Evolutionary conservation across 2,113 vertebrate genomes (phyloP), one percentile per base, ranked within the genome.

Genomic region (Clupea harengus): DNA sequence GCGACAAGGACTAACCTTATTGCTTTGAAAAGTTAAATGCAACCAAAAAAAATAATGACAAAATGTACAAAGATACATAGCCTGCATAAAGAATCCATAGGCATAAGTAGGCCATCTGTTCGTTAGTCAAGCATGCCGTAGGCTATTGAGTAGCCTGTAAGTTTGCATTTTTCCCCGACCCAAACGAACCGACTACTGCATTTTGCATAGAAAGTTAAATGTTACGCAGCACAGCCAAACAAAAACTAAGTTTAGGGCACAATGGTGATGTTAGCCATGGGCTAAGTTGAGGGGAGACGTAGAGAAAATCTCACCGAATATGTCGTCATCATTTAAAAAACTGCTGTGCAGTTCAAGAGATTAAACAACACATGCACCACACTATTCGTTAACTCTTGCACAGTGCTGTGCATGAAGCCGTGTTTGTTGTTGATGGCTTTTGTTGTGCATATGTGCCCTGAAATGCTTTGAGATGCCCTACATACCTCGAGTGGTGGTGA

Each of bases 261-360:
- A 39, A 13, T 4, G 20, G 7, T 78, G 39, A 78, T 15, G 72
- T 78, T 78, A 78, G 72, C 72, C 32, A 39, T 44, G 72, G 32
- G 72, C 72, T 78, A 78, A 11, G 28, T 78, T 39, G 0, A 78
- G 13, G 28, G 72, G 4, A 32, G 72, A 39, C 13, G 22, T 32
- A 15, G 45, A 50, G 64, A 46, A 64, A 84, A 28, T 72, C 45
- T 3, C 75, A 49, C 72, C 28, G 67, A 81, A 32, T 50, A 47
- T 50, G 84, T 49, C 80, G 84, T 85, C 67, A 49, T 81, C 49
- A 5, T 85, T 85, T 44, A 78, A 49, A 75, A 80, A 78, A 32
- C 72, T 78, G 72, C 10, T 78, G 72, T 39, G 72, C 28, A 17
- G 10, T 15, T 39, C 72, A 13, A 78, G 11, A 39, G 13, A 78